Percentiles rank a stretch among this genome's conserved stretches.
phyloP scores from a whole-genome alignment of 2,888 invertebrate species.

The Deilephila elpenor region DNA sequence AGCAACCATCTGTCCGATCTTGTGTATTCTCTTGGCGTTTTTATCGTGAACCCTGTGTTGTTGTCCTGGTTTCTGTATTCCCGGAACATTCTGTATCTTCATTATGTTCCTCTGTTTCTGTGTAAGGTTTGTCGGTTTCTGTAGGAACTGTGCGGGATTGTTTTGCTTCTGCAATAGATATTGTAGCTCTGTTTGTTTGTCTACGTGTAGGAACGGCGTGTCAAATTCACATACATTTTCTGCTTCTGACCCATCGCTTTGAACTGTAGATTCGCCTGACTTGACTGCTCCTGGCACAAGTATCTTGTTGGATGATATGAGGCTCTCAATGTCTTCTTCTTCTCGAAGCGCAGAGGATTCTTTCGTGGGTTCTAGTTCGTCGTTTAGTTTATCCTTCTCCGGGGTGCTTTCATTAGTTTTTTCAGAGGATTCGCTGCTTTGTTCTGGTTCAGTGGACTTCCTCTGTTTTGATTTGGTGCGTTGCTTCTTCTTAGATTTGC shows the following conservation, averaged over 20 bases:
- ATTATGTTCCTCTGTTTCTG: conserved; percentile 71
- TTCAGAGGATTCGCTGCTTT: conserved; percentile 69
- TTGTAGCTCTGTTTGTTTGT: conserved; percentile 79
- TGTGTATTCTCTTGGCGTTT: conserved; percentile 76
- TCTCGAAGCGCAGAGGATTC: conserved; percentile 44
- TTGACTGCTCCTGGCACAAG: conserved; percentile 70
- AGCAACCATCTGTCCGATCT: conserved; percentile 71
- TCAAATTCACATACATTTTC: conserved; percentile 67
- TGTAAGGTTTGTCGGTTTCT: conserved; percentile 65
- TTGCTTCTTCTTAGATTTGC: conserved; percentile 73
- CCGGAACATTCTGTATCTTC: conserved; percentile 65
- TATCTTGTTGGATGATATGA: conserved; percentile 81
- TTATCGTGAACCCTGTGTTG: conserved; percentile 75
- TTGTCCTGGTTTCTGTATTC: conserved; percentile 69
- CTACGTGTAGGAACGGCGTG: conserved; percentile 62
- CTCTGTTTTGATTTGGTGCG: conserved; percentile 73
- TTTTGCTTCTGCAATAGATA: conserved; percentile 79
- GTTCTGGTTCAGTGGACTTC: conserved; percentile 71
- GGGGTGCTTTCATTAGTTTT: conserved; percentile 69
- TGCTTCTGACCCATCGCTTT: conserved; percentile 66
- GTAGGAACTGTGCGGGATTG: conserved; percentile 78
- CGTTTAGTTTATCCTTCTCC: conserved; percentile 61
- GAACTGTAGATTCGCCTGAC: conserved; percentile 50
- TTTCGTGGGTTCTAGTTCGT: conserved; percentile 33
- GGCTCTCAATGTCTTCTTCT: conserved; percentile 80